Evolutionary conservation across 1,140 invertebrate species (phyloP).

Genomic region (Thalassaphorura encarpata): DNA sequence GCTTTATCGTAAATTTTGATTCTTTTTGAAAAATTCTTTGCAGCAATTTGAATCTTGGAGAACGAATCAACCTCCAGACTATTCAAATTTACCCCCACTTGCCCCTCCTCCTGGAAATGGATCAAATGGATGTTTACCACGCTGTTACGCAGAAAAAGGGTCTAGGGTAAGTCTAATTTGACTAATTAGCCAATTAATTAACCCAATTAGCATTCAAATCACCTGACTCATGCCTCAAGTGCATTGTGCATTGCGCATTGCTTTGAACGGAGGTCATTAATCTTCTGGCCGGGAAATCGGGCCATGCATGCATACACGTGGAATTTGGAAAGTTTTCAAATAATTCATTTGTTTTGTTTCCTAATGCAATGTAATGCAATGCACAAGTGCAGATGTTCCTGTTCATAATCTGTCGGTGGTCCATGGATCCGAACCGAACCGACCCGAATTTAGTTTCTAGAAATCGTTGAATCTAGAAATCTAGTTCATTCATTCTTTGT

Average conservation of each 20-base stretch:
- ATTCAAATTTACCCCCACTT: too few species aligned
- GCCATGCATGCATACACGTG: background rate
- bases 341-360: background rate
- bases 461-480: background rate
- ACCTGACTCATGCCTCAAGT: background rate
- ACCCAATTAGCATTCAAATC: background rate
- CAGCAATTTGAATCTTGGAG: background rate
- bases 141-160: constrained; percentile 69
- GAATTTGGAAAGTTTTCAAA: background rate
- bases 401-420: too few species aligned
- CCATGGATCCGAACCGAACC: too few species aligned
- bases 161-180: constrained; percentile 51
- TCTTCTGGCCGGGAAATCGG: background rate
- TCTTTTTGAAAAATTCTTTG: too few species aligned
- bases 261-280: background rate
- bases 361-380: too few species aligned
- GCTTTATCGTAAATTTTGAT: too few species aligned
- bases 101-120: too few species aligned
- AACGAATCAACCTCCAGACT: constrained; percentile 23
- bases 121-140: background rate
- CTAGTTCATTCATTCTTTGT: background rate
- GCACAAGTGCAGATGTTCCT: too few species aligned
- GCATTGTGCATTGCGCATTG: background rate
- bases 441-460: background rate
- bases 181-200: background rate